Evolutionary conservation across 2,888 invertebrate genomes (phyloP), one percentile per base, ranked within the genome.

Genomic region (Meghimatium bilineatum): DNA sequence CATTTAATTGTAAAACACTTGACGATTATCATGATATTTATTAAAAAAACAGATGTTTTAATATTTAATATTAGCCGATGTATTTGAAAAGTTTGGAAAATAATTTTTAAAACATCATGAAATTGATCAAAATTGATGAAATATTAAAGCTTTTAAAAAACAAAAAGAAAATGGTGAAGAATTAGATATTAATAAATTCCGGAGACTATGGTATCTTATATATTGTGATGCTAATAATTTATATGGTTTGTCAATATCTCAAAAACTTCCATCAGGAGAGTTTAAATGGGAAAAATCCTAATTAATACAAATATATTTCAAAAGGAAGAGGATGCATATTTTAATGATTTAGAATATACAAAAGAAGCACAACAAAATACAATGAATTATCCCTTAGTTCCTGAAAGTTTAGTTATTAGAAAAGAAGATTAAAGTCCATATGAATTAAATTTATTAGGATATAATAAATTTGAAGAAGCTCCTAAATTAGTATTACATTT

Each of bases 341-440:
- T 29, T 76, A 82, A 79, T 77, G 81, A 80, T 60, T 79, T 86
- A 79, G 80, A 86, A 75, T 84, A 84, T 82, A 67, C 84, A 29
- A 52, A 79, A 29, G 60, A 75, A 56, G 63, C 75, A 32, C 76
- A 85, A 78, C 38, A 32, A n/a, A 83, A 83, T 72, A 83, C 83
- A 34, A 52, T 32, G 29, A 82, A 80, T 49, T 85, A 71, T 72
- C 85, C 83, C 8, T 71, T 80, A 12, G 80, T 77, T 32, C 85
- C 85, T 26, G 82, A 80, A 77, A 76, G 69, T 36, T 76, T 72
- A 44, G 79, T 80, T 69, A 69, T 80, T 67, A 83, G 80, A 32
- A 74, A 86, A 80, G 79, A 82, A 67, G 69, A 80, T 38, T 69
- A 85, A 82, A 80, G 78, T 67, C 69, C 12, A 76, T 83, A 80